Base-by-base conservation (phyloP, 2,888 invertebrate genomes). In the Oasisia sp. region DNA sequence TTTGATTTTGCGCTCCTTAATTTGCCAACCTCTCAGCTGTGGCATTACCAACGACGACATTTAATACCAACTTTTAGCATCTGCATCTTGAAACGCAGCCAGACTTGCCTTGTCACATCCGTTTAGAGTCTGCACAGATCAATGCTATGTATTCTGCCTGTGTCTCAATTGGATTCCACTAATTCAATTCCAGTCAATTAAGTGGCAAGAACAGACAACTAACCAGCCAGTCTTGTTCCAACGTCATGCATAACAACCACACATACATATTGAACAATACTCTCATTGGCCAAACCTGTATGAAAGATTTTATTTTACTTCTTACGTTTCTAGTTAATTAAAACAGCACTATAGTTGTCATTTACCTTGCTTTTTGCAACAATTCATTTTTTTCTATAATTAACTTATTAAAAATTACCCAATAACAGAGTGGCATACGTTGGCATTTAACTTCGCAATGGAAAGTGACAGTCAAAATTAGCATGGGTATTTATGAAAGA, bases 111-210 rank as follows among this genome's bases (percentile, higher is more conserved):
- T 74, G 74, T 74, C 74, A 19, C 74, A 74, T 27, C 27, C 74
- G 27, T 27, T 27, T 74, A 74, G 74, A 74, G 5, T 74, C 27
- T 14, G 74, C 74, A 74, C n/a, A 74, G 74, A 74, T 74, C 27
- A 74, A 74, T 74, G 3, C 27, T 19, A n/a, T 74, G 74, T n/a
- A 74, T 27, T 74, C 74, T 74, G 2, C n/a, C 74, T 74, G 19
- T 74, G 74, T 74, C 74, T 74, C 74, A 74, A 74, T 74, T 74
- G 74, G 74, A 74, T 74, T 74, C n/a, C 27, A 19, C 74, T 74
- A 74, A 74, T 27, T 74, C 74, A 74, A 74, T 74, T 74, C 74
- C 74, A 74, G 19, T 74, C n/a, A 74, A 74, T 74, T 74, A 74
- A 27, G 74, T 0, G 7, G 74, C 74, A 74, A 74, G 74, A 74